Percentiles rank a stretch among this genome's conserved stretches.
Evolutionary conservation across 1,140 invertebrate genomes (phyloP).

Genomic region (Lordiphosa mommai): DNA sequence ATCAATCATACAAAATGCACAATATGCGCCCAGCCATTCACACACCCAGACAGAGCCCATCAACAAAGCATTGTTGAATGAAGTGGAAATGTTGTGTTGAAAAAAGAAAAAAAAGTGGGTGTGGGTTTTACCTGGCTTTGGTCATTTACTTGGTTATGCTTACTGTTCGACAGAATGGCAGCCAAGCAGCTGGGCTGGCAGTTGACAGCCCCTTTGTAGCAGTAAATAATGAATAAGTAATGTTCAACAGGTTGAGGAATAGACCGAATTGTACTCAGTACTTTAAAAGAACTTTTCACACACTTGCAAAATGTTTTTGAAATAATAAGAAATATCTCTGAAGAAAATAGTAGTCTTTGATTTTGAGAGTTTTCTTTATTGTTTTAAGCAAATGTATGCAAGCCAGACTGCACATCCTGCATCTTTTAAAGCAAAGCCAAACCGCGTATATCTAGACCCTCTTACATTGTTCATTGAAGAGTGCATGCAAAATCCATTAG

Average conservation of each 20-base stretch:
- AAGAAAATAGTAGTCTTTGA: too few relatives aligned
- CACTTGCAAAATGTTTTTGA: too few relatives aligned
- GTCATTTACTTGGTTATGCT: conserved; percentile 7
- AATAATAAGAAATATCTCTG: too few relatives aligned
- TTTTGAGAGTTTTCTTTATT: too few relatives aligned
- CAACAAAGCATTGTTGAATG: conserved; percentile 1
- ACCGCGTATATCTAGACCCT: too few relatives aligned
- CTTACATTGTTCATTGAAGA: too few relatives aligned
- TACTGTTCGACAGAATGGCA: conserved; percentile 15
- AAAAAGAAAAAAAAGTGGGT: conserved; percentile 8
- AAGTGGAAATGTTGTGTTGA: conserved; percentile 11
- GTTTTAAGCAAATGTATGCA: too few relatives aligned
- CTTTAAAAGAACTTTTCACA: neutral
- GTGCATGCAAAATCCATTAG: too few relatives aligned
- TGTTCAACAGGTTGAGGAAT: neutral
- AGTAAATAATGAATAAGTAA: conserved; percentile 33
- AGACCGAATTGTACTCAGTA: neutral
- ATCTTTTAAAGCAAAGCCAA: too few relatives aligned
- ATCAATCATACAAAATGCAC: conserved; percentile 67
- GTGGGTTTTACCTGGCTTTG: conserved; percentile 7
- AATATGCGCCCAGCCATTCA: conserved; percentile 10
- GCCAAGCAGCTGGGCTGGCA: conserved; percentile 12
- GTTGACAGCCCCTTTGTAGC: conserved; percentile 26
- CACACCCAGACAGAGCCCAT: conserved; percentile 4
- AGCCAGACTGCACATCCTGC: too few relatives aligned